Base-by-base conservation (phyloP, 2,113 vertebrate species). In the Anthoscopus minutus region DNA sequence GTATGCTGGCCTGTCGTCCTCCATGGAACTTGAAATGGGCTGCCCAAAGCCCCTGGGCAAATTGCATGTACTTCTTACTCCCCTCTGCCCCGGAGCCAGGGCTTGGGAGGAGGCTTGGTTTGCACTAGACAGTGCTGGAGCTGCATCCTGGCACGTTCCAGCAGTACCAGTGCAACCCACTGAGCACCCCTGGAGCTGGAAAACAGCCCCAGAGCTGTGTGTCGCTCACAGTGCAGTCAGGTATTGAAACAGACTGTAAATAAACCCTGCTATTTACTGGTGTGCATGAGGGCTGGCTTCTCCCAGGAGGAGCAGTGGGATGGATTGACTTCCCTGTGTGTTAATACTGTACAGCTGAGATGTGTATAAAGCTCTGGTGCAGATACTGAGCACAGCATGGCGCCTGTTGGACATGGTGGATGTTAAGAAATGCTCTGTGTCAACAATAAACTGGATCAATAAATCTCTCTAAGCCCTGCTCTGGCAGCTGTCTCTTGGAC, bases 361-460 rank as follows among this genome's bases (percentile, higher is more conserved):
- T 48, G 81, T 95, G 91, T 88, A 91, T 78, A 96, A 90, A 94
- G 90, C 94, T 94, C 89, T 95, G 89, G 56, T 35, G 81, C 88
- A 58, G 96, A 71, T 22, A 65, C 54, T 60, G 69, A 73, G 65
- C 81, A 86, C 88, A 84, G 88, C 94, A 87, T 89, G 90, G 96
- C 78, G 44, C 86, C 86, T 86, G 93, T 93, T 10, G 28, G 77
- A 88, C 94, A 92, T 10, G 19, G 88, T 83, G 86, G 73, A 93
- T 91, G 80, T 92, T 81, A 66, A 88, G 62, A 82, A 71, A 94
- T 74, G 74, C 89, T 89, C 82, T 85, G 77, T 87, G 87, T 97
- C 86, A 65, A 88, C 61, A 95, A 89, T 77, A 70, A 92, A 95
- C 76, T 48, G 89, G 91, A 96, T 94, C 91, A 97, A 96, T 98